These are phyloP conservation scores for Pasiphila rectangulata DNA, from an alignment of 2,888 invertebrate species.

Conservation along the genomic window DNA sequence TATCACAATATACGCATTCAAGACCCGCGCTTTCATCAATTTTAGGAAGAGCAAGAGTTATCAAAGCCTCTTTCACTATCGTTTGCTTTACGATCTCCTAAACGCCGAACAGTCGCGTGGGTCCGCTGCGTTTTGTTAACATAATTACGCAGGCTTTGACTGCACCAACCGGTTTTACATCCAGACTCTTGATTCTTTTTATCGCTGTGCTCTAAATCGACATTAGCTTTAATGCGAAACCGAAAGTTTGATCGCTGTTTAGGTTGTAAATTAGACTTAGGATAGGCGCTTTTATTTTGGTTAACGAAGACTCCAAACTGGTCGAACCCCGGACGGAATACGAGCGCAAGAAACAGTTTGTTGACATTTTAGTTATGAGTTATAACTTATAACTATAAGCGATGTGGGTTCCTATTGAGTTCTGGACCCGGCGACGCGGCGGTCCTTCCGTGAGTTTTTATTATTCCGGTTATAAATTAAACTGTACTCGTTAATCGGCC, in stretches of 20 bases:
- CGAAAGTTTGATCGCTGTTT: slow-evolving; percentile 75
- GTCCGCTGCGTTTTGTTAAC: slow-evolving; percentile 58
- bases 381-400: slow-evolving; percentile 41
- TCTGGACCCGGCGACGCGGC: slow-evolving; percentile 36
- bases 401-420: slow-evolving; percentile 45
- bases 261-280: slow-evolving; percentile 47
- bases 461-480: slow-evolving; percentile 78
- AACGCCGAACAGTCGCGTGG: slow-evolving; percentile 52
- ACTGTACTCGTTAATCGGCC: slow-evolving; percentile 73
- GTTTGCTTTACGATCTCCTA: slow-evolving; percentile 50
- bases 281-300: slow-evolving; percentile 45
- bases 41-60: slow-evolving; percentile 39
- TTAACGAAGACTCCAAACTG: slow-evolving; percentile 31
- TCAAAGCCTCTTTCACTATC: slow-evolving; percentile 59
- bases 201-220: slow-evolving; percentile 59
- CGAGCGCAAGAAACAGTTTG: slow-evolving; percentile 41
- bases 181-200: slow-evolving; percentile 53
- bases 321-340: slow-evolving; percentile 19
- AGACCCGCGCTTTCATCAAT: slow-evolving; percentile 42
- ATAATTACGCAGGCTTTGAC: slow-evolving; percentile 68
- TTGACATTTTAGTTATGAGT: slow-evolving; percentile 60
- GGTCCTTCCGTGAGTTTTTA: slow-evolving; percentile 66
- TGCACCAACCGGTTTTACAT: slow-evolving; percentile 60
- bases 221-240: slow-evolving; percentile 71
- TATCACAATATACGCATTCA: slow-evolving; percentile 19